Base-by-base conservation (phyloP, 1,140 invertebrate species). In the Littorina saxatilis region DNA sequence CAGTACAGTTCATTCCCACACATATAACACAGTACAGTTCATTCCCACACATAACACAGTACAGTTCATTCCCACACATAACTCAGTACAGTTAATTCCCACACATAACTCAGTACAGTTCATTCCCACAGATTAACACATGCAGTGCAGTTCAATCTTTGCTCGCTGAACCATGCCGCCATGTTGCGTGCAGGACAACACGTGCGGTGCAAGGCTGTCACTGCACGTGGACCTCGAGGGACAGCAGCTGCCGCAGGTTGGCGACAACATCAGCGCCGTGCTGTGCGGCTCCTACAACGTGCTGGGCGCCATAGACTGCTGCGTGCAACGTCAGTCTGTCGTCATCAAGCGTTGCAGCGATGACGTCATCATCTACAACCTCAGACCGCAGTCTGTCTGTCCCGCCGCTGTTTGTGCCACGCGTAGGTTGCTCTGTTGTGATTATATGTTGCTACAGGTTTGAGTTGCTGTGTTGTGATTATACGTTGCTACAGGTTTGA, bases 261-360 rank as follows among this genome's bases (percentile, higher is more conserved):
- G 75, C n/a, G 11, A 80, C n/a, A 82, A 39, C 5, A 29, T 84
- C 15, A 2, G 70, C 0, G 84, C 81, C 20, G 66, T 20, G 29
- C 78, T 80, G 3, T 87, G 86, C 55, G 80, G 84, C 1, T 84
- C 86, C 13, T 87, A 66, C 79, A 74, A 83, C 47, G 74, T 87
- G 2, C 82, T 87, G 2, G 84, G 83, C 4, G n/a, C 61, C 35
- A 78, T 81, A 55, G 86, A 87, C 81, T 87, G 86, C 79, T 87
- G 86, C 66, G 86, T 87, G 5, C 79, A 85, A 0, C 72, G 86
- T 17, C 82, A 85, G 75, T 37, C 43, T 0, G 47, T 81, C 17
- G 47, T 11, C 4, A 82, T 87, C 29, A 58, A 74, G 63, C 82
- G 81, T 29, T 87, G 86, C 76, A 3, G n/a, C 39, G 32, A 52